Percentiles rank a stretch among this genome's conserved stretches.
These are phyloP conservation scores for Apis cerana DNA, from an alignment of 1,140 invertebrate species.

Conservation along the genomic window DNA sequence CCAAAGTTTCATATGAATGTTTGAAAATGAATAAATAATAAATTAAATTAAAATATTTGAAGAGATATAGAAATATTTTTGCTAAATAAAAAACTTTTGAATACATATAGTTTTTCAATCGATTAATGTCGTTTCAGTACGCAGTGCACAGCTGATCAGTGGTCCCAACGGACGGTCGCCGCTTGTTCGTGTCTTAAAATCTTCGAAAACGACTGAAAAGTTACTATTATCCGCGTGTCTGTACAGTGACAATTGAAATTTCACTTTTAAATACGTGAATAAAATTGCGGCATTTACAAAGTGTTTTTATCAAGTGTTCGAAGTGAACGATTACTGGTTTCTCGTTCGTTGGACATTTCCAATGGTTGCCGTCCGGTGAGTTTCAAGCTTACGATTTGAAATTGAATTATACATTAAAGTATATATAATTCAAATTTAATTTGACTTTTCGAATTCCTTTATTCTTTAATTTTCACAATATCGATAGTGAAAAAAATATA, in stretches of 20 bases:
- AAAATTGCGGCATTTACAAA: not conserved
- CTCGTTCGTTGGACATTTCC: slow-evolving; percentile 54
- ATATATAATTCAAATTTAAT: not conserved
- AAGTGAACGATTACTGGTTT: slow-evolving; percentile 28
- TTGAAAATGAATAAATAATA: not conserved
- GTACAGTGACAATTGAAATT: slow-evolving; percentile 24
- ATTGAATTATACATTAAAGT: not conserved
- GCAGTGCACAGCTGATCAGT: slow-evolving; percentile 75
- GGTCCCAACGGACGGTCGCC: slow-evolving; percentile 63
- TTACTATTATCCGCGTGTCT: slow-evolving; percentile 20
- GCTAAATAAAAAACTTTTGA: not conserved
- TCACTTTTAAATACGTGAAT: not conserved
- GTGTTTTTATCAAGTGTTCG: slow-evolving; percentile 26
- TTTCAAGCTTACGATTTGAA: slow-evolving; percentile 35
- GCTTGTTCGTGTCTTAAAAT: slow-evolving; percentile 56
- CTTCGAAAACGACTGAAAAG: slow-evolving; percentile 40
- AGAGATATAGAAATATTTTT: not conserved
- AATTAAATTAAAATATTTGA: not conserved
- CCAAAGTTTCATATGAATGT: not conserved
- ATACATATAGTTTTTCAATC: slow-evolving; percentile 3
- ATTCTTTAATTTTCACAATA: too few species aligned
- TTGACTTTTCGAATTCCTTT: not conserved
- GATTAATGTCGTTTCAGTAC: slow-evolving; percentile 40
- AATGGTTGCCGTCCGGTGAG: slow-evolving; percentile 73
- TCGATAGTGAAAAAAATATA: not conserved